Evolutionary conservation across 1,140 invertebrate genomes (phyloP).

Genomic region (Bilobella aurantiaca): DNA sequence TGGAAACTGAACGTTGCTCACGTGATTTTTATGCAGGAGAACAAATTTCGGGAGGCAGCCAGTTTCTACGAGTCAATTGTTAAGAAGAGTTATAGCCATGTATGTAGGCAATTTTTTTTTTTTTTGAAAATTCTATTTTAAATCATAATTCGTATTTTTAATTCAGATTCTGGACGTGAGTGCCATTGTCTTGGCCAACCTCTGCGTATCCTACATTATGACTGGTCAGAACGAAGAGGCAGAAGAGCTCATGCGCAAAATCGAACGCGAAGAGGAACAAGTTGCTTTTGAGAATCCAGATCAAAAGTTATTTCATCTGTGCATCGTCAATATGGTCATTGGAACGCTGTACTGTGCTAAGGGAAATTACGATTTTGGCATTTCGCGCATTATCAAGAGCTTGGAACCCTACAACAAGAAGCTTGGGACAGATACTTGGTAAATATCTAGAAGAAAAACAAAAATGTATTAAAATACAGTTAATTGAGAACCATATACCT

Average conservation of each 20-base stretch:
- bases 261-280: constrained; percentile 95
- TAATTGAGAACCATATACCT: too few species aligned
- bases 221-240: constrained; percentile 86
- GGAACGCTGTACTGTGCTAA: constrained; percentile 97
- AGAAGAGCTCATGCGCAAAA: constrained; percentile 96
- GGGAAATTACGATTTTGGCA: constrained; percentile 98
- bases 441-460: constrained; percentile 17
- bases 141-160: constrained; percentile 26
- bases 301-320: constrained; percentile 91
- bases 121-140: constrained; percentile 5
- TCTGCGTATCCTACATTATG: constrained; percentile 92
- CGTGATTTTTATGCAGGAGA: constrained; percentile 98
- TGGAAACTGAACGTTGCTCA: constrained; percentile 98
- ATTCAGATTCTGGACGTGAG: constrained; percentile 79
- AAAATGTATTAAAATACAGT: too few species aligned
- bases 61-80: constrained; percentile 98
- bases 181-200: constrained; percentile 92
- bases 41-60: constrained; percentile 95
- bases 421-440: constrained; percentile 90
- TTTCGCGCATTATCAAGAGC: constrained; percentile 92
- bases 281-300: constrained; percentile 85
- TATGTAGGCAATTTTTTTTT: constrained; percentile 40
- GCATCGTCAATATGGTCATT: constrained; percentile 98
- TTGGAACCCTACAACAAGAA: constrained; percentile 92
- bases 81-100: constrained; percentile 90